phyloP scores from a whole-genome alignment of 2,113 vertebrate species.

The Azemiops feae region DNA sequence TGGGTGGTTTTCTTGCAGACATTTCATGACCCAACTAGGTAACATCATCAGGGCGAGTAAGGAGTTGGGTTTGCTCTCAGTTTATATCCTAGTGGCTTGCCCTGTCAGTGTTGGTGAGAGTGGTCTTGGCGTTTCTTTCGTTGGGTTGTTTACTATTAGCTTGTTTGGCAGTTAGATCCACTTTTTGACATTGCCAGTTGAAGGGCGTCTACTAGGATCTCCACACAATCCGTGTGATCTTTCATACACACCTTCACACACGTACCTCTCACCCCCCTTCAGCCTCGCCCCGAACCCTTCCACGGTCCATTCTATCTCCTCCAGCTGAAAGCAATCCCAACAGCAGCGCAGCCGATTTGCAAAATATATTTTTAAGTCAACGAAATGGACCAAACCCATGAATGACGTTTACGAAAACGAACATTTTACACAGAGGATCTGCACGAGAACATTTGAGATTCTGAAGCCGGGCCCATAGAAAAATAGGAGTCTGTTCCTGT shows the following conservation, averaged over 20 bases:
- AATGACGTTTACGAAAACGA: not conserved
- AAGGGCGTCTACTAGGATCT: not conserved
- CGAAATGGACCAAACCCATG: not conserved
- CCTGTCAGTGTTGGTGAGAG: too few relatives aligned
- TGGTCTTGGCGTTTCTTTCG: too few relatives aligned
- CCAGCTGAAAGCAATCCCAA: not conserved
- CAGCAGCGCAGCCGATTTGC: not conserved
- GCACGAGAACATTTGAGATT: constrained; percentile 17
- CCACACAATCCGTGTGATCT: not conserved
- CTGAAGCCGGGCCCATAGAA: not conserved
- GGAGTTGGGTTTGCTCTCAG: too few relatives aligned
- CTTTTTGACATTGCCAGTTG: not conserved
- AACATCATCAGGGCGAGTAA: too few relatives aligned
- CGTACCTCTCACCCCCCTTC: too few relatives aligned
- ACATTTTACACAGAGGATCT: not conserved
- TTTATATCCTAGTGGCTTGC: too few relatives aligned
- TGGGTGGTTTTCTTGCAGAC: too few relatives aligned
- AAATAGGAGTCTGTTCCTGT: not conserved
- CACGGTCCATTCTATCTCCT: rapidly evolving
- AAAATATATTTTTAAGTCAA: not conserved
- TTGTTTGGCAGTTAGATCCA: not conserved
- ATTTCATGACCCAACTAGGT: too few relatives aligned
- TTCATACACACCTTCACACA: not conserved
- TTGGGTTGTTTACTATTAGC: too few relatives aligned
- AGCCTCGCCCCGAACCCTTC: too few relatives aligned